Conservation (phyloP, 2,888 invertebrate species). For the Pristionchus exspectatus region DNA sequence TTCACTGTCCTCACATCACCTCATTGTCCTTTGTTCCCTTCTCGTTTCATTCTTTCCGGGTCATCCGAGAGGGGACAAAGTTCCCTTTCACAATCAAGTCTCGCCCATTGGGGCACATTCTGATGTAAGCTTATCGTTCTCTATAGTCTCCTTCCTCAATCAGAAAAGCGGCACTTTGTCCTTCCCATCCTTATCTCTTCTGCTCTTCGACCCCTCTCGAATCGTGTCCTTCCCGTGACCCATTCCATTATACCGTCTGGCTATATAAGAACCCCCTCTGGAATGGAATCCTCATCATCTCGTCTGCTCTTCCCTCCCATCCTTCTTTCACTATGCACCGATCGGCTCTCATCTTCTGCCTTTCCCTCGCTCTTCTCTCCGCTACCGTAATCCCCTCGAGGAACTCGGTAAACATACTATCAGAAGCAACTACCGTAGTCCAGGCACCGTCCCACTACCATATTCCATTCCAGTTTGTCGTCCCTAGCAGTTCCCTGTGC, state of each 20-base stretch:
- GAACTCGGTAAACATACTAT: neutral
- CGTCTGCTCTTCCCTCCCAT: neutral
- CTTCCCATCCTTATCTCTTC: neutral
- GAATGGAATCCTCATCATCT: constrained; percentile 4
- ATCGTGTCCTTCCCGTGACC: constrained; percentile 20
- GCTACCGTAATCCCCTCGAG: constrained; percentile 26
- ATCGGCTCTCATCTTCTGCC: neutral
- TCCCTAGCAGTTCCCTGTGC: constrained; percentile 15
- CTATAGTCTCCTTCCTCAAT: neutral
- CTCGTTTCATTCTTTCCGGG: neutral
- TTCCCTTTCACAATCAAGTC: neutral
- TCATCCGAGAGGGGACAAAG: constrained; percentile 19
- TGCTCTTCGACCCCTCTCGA: neutral
- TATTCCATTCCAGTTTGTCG: neutral
- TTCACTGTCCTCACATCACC: neutral
- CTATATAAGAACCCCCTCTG: neutral
- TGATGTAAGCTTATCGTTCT: constrained; percentile 12
- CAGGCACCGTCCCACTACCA: neutral
- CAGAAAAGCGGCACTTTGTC: constrained; percentile 11
- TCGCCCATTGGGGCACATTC: neutral
- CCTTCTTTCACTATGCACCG: neutral
- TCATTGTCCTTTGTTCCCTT: neutral
- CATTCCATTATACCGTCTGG: neutral
- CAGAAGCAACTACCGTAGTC: neutral
- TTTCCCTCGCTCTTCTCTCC: constrained; percentile 15